Percentiles rank a stretch among this genome's conserved stretches.
Evolutionary conservation across 2,888 invertebrate species (phyloP).

Genomic region (Diadegma fenestrale): DNA sequence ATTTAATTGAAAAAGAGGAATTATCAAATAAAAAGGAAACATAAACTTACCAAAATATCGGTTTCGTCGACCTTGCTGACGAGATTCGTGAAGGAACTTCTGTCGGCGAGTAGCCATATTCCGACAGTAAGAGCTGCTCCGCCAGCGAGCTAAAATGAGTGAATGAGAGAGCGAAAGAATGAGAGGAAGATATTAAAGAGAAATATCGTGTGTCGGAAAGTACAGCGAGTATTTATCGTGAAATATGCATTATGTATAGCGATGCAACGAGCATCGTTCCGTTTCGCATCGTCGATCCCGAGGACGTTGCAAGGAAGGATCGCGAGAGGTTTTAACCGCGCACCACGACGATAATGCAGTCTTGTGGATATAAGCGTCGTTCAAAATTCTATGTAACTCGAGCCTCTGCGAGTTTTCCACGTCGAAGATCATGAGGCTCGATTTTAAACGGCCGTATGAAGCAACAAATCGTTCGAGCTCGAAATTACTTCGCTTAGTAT

Average conservation of each 20-base stretch:
- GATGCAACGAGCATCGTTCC: constrained; percentile 38
- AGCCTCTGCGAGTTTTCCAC: constrained; percentile 47
- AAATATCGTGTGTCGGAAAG: background rate
- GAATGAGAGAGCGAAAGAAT: background rate
- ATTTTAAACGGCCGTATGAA: constrained; percentile 43
- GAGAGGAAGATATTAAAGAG: background rate
- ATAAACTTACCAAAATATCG: constrained; percentile 78
- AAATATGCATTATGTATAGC: constrained; percentile 43
- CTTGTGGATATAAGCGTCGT: background rate
- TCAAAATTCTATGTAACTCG: background rate
- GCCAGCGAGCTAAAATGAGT: constrained; percentile 86
- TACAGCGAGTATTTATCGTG: constrained; percentile 7
- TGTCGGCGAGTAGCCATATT: constrained; percentile 90
- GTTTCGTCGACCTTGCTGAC: constrained; percentile 77
- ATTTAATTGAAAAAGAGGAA: background rate
- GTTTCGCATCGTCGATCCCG: constrained; percentile 62
- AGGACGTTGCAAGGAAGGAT: constrained; percentile 51
- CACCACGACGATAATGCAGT: constrained; percentile 1
- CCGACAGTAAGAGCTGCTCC: constrained; percentile 88
- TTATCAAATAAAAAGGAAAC: background rate
- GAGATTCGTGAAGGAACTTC: constrained; percentile 87
- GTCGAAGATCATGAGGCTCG: constrained; percentile 46
- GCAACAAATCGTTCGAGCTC: constrained; percentile 39
- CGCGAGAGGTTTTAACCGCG: background rate
- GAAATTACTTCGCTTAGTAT: constrained; percentile 31